phyloP scores from a whole-genome alignment of 2,113 vertebrate genomes.

The Bambusicola thoracicus region DNA sequence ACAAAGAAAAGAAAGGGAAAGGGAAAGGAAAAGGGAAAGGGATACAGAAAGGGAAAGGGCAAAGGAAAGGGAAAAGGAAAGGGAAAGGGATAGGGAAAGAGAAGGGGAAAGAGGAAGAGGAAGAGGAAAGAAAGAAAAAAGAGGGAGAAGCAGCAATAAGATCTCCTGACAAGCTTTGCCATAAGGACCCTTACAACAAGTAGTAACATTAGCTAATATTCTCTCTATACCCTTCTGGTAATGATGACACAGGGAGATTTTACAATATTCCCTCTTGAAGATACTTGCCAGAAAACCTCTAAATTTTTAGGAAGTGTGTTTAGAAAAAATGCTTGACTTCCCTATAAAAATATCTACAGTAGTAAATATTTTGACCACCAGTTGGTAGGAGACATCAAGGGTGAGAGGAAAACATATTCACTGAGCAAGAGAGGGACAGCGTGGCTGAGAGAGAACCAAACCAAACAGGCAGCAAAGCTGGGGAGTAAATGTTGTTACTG shows the following conservation, averaged over 20 bases:
- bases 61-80: too few relatives aligned
- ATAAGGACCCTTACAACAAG: background rate
- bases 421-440: background rate
- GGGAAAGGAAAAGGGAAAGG: too few relatives aligned
- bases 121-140: too few relatives aligned
- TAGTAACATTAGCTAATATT: background rate
- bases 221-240: background rate
- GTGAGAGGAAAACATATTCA: background rate
- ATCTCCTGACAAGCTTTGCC: background rate
- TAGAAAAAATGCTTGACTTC: background rate
- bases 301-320: background rate
- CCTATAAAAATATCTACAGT: background rate
- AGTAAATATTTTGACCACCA: background rate
- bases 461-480: background rate
- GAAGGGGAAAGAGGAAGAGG: too few relatives aligned
- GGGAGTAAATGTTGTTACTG: background rate
- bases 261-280: background rate
- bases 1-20: too few relatives aligned
- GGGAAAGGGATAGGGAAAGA: too few relatives aligned
- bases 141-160: background rate
- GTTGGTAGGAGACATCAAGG: background rate
- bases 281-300: background rate
- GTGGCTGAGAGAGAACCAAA: background rate
- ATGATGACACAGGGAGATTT: background rate
- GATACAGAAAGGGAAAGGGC: too few relatives aligned